Percentiles rank a stretch among this genome's conserved stretches.
Evolutionary conservation across 1,140 invertebrate genomes (phyloP).

Genomic region (Eupeodes corollae): DNA sequence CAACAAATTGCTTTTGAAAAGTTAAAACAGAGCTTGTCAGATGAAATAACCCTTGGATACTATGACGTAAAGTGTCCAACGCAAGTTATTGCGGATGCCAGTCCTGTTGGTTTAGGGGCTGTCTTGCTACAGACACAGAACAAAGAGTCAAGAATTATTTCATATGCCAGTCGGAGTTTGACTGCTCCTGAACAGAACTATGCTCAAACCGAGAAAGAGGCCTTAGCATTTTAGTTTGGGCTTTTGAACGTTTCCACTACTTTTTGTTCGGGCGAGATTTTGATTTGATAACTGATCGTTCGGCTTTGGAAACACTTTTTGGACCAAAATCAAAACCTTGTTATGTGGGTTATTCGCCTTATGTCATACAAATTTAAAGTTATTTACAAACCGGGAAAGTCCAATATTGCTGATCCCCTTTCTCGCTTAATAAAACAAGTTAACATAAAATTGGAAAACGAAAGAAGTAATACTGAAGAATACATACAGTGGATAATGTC

Average conservation of each 20-base stretch:
- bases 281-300: slow-evolving; percentile 31
- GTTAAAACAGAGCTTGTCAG: slow-evolving; percentile 9
- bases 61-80: not conserved
- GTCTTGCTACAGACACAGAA: slow-evolving; percentile 12
- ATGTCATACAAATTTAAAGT: slow-evolving; percentile 15
- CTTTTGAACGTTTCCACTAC: slow-evolving; percentile 15
- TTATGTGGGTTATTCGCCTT: slow-evolving; percentile 15
- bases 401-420: too few species aligned
- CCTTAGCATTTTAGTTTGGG: slow-evolving; percentile 13
- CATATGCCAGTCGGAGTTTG: not conserved
- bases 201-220: not conserved
- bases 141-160: not conserved
- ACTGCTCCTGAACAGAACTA: not conserved
- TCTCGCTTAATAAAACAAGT: not conserved
- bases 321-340: slow-evolving; percentile 13
- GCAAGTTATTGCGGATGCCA: slow-evolving; percentile 15
- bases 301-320: slow-evolving; percentile 12
- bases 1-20: slow-evolving; percentile 7
- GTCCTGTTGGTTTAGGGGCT: slow-evolving; percentile 14
- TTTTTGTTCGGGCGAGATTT: slow-evolving; percentile 24
- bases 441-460: too few species aligned
- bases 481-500: too few species aligned
- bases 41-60: not conserved
- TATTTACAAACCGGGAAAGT: too few species aligned
- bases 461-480: too few species aligned